Base-by-base conservation (phyloP, 2,113 vertebrate genomes). In the Indicator maculatus region DNA sequence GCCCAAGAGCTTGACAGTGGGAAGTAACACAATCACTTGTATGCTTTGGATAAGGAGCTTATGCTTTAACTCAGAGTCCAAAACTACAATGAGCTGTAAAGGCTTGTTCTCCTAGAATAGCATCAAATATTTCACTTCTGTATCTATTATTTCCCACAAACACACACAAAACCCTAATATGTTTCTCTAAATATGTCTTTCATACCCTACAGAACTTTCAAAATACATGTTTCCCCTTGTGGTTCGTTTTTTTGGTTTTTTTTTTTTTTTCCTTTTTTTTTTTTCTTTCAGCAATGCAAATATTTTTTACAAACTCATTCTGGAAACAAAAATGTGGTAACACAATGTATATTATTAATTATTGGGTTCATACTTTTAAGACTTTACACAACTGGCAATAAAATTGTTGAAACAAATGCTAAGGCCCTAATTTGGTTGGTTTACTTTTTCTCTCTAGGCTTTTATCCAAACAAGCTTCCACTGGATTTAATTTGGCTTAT, bases 81-180 rank as follows among this genome's bases (percentile, higher is more conserved):
- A 61, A 81, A 9, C 12, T 16, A 53, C 36, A 84, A 69, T 2
- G 8, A 90, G 18, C 17, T 8, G n/a, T 30, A 16, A 16, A 3
- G 16, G 23, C 45, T 88, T 70, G 24, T 11, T 80, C 81, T 65
- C 12, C 82, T 70, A 78, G 64, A 53, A 90, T 85, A 16, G 21
- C 76, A 30, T 4, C 27, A 77, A 56, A 66, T 64, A 74, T 77
- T 87, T 53, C 27, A 64, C 45, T 41, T 30, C 73, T 55, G 38
- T 19, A 66, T 19, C 31, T 36, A 12, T 86, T 66, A 71, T 24
- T 89, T 21, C 53, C 58, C 12, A 50, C 21, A 10, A 12, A 16
- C 12, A 41, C 0, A 30, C 2, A 74, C 47, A 45, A 24, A 6
- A 0, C 16, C 1, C 18, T 52, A 27, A 30, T 17, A n/a, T 16